Evolutionary conservation across 2,113 vertebrate species (phyloP).

Genomic region (Chloropsis cyanopogon): DNA sequence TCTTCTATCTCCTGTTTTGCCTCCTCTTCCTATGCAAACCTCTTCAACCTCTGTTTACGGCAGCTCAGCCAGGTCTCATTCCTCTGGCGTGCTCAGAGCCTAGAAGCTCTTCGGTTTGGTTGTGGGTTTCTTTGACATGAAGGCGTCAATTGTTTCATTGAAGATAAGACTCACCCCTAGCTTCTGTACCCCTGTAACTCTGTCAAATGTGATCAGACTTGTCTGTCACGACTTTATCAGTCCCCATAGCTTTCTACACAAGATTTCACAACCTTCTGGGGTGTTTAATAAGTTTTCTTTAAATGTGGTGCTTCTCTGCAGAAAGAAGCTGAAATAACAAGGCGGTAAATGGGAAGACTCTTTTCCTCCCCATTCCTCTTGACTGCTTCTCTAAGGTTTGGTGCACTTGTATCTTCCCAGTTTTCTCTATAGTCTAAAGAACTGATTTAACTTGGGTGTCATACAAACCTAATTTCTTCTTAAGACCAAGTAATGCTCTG

Average conservation of each 20-base stretch:
- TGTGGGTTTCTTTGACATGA: neutral
- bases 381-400: neutral
- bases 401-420: neutral
- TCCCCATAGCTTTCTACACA: neutral
- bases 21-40: neutral
- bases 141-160: neutral
- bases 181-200: neutral
- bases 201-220: slow-evolving; percentile 23
- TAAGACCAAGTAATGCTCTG: neutral
- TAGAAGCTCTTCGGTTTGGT: neutral
- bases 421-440: neutral
- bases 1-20: neutral
- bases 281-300: neutral
- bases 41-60: neutral
- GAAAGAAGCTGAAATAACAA: neutral
- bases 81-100: neutral
- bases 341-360: neutral
- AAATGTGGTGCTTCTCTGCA: neutral
- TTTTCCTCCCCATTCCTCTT: neutral
- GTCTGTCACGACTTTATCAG: slow-evolving; percentile 48
- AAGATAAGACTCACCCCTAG: neutral
- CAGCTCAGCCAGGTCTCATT: neutral
- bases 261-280: slow-evolving; percentile 27
- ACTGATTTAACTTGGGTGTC: neutral
- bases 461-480: neutral